Conservation (phyloP, 2,113 vertebrate species). For the Ceyx margarethae region DNA sequence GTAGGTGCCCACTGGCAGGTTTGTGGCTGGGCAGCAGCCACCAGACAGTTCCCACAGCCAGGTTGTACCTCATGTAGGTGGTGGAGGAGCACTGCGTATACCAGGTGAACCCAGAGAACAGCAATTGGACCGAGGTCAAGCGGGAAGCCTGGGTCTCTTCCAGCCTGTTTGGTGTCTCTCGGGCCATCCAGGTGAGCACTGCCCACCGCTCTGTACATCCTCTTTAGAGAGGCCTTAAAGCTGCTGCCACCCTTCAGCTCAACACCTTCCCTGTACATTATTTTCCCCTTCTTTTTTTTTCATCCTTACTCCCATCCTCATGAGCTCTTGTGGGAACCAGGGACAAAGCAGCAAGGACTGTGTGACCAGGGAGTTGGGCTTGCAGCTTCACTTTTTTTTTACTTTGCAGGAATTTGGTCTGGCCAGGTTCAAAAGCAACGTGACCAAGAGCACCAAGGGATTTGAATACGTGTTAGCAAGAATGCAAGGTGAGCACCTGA, state of each 20-base stretch:
- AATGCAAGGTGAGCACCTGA: slow-evolving; percentile 87
- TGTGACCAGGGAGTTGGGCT: neutral
- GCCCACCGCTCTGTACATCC: accelerated
- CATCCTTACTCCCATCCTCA: accelerated
- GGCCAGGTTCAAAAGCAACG: slow-evolving; percentile 93
- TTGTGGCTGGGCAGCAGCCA: accelerated
- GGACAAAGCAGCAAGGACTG: neutral
- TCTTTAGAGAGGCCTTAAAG: neutral
- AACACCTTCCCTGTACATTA: neutral
- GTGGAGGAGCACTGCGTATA: slow-evolving; percentile 93
- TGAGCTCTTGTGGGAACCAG: neutral
- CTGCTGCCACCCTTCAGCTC: neutral
- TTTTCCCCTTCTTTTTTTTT: neutral
- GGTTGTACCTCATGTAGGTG: slow-evolving; percentile 66
- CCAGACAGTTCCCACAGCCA: neutral
- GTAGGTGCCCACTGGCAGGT: slow-evolving; percentile 12
- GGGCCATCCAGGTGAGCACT: slow-evolving; percentile 89
- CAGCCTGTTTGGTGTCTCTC: slow-evolving; percentile 87
- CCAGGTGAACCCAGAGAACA: slow-evolving; percentile 86
- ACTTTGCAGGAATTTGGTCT: slow-evolving; percentile 91
- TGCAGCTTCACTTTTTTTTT: neutral
- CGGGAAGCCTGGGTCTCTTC: slow-evolving; percentile 97
- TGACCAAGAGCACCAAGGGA: slow-evolving; percentile 94
- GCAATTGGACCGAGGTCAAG: slow-evolving; percentile 89
- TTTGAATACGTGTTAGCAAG: slow-evolving; percentile 92